Conservation (phyloP, 2,888 invertebrate genomes). For the Trisateles emortualis region DNA sequence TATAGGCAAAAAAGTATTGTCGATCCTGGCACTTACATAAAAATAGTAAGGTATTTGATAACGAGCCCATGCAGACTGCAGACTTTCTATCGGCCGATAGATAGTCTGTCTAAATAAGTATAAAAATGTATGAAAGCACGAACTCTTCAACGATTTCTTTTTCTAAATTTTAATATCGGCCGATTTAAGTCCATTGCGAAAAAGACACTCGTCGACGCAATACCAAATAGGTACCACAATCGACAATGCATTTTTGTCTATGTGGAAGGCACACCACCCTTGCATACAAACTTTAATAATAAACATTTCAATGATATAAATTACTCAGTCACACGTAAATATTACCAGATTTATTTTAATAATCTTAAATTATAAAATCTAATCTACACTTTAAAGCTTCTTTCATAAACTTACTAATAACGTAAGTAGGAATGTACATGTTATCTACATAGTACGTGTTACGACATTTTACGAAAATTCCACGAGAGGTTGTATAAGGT, state of each 20-base stretch:
- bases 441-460: slow-evolving; percentile 28
- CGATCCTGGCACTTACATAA: slow-evolving; percentile 18
- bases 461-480: slow-evolving; percentile 26
- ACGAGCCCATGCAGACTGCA: too few relatives aligned
- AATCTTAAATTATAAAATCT: slow-evolving; percentile 55
- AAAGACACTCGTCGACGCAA: too few relatives aligned
- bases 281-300: slow-evolving; percentile 46
- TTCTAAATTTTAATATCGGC: too few relatives aligned
- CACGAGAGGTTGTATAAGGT: background rate
- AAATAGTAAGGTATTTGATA: too few relatives aligned
- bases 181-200: too few relatives aligned
- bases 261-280: too few relatives aligned
- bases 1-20: background rate
- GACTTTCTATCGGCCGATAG: too few relatives aligned
- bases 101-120: too few relatives aligned
- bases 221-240: too few relatives aligned
- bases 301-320: slow-evolving; percentile 49
- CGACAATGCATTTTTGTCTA: too few relatives aligned
- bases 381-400: slow-evolving; percentile 80
- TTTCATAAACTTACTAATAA: slow-evolving; percentile 69
- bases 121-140: too few relatives aligned
- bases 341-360: slow-evolving; percentile 54
- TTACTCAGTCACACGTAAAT: slow-evolving; percentile 62
- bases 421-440: slow-evolving; percentile 61
- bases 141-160: too few relatives aligned